Evolutionary conservation across 2,888 invertebrate species (phyloP).

Genomic region (Andrena hattorfiana): DNA sequence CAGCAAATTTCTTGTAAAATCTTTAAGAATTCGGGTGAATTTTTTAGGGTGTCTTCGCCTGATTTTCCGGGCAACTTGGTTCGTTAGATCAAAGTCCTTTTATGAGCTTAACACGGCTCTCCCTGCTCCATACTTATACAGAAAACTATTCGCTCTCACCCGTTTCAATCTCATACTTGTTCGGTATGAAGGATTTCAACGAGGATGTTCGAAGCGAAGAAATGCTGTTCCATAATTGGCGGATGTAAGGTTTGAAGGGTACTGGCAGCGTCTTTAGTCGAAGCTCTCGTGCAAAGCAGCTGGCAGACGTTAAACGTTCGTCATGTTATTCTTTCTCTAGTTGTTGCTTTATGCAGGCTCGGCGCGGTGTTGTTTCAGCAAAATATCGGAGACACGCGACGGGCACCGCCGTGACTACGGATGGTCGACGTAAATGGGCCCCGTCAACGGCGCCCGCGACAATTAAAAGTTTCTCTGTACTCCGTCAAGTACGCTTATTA

Average conservation of each 20-base stretch:
- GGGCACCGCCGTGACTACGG: neutral
- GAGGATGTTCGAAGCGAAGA: constrained; percentile 1
- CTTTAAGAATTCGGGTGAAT: too few species aligned
- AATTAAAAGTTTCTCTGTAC: constrained; percentile 48
- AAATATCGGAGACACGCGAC: constrained; percentile 22
- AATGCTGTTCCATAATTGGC: constrained; percentile 6
- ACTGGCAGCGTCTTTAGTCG: neutral
- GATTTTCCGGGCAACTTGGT: too few species aligned
- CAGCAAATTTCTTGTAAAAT: too few species aligned
- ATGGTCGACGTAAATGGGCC: constrained; percentile 31
- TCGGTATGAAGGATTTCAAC: neutral
- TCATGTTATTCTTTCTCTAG: neutral
- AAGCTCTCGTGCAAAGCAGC: neutral
- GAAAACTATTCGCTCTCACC: too few species aligned
- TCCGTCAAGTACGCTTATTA: constrained; percentile 54
- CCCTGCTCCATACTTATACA: too few species aligned
- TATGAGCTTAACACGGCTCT: too few species aligned
- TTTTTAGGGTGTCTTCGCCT: too few species aligned
- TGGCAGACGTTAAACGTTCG: constrained; percentile 1
- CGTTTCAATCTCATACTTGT: neutral
- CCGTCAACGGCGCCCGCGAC: constrained; percentile 6
- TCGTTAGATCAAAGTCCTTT: too few species aligned
- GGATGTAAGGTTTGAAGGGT: constrained; percentile 8
- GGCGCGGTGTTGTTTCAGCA: neutral
- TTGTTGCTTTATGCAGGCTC: neutral